phyloP scores from a whole-genome alignment of 2,113 vertebrate genomes.

The Protobothrops flavoviridis region DNA sequence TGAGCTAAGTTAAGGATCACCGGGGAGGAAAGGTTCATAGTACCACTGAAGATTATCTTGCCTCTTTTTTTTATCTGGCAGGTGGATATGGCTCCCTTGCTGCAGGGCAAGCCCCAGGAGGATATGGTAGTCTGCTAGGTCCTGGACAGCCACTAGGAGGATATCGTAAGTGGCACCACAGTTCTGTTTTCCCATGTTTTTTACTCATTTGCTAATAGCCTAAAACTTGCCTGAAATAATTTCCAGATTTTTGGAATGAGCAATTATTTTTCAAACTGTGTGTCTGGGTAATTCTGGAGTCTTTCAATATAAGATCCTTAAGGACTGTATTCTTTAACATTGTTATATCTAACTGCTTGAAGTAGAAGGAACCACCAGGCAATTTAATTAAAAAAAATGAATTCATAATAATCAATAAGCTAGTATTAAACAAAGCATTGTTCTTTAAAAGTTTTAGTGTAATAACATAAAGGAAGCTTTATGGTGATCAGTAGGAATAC shows the following conservation, averaged over 20 bases:
- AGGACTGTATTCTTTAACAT: not conserved
- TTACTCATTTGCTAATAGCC: no score
- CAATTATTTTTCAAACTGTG: not conserved
- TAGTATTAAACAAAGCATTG: not conserved
- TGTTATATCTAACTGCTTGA: not conserved
- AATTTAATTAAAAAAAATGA: not conserved
- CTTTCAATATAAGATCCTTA: not conserved
- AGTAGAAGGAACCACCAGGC: not conserved
- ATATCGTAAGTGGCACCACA: not conserved
- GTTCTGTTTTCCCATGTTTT: not conserved
- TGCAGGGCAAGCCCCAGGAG: not conserved
- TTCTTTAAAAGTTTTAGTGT: not conserved
- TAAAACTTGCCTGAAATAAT: not conserved
- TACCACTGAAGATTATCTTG: no score
- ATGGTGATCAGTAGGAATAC: not conserved
- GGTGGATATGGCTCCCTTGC: not conserved
- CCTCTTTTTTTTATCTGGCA: not conserved
- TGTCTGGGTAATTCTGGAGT: not conserved
- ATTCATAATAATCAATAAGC: not conserved
- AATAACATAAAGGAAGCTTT: not conserved
- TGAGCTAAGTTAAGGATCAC: not conserved
- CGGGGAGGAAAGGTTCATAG: not conserved
- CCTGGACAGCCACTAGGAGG: slow-evolving; percentile 2
- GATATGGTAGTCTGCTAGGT: not conserved
- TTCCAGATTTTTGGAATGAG: not conserved